A percentile compares a stretch with the other conserved stretches of the same genome.
Conservation (phyloP, 2,888 invertebrate species). For the Drosophila anomalipes region DNA sequence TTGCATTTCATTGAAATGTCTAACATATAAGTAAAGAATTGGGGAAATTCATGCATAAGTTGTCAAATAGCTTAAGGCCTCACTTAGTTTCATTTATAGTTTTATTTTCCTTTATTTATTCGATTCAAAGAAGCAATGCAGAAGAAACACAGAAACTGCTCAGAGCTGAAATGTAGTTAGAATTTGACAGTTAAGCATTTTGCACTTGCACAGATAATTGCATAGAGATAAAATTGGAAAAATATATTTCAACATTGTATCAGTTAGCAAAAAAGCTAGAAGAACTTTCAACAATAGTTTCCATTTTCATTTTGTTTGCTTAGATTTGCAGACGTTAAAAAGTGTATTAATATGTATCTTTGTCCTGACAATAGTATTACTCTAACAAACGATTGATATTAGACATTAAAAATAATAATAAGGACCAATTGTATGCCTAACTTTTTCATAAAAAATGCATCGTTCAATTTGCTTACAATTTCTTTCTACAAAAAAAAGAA, state of each 20-base stretch:
- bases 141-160: not conserved
- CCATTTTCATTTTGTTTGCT: not conserved
- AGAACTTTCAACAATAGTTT: not conserved
- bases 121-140: not conserved
- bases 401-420: not conserved
- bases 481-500: not conserved
- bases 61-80: not conserved
- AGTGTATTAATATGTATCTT: not conserved
- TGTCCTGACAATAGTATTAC: not conserved
- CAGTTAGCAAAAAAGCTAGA: not conserved
- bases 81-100: slow-evolving; percentile 1
- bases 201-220: not conserved
- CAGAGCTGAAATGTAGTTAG: not conserved
- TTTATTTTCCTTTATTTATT: not conserved
- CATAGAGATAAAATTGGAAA: not conserved
- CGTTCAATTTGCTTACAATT: slow-evolving; percentile 22
- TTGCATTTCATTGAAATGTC: not conserved
- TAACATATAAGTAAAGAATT: not conserved
- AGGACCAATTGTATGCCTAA: not conserved
- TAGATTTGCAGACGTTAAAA: not conserved
- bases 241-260: not conserved
- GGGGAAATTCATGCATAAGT: not conserved
- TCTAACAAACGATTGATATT: not conserved
- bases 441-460: not conserved
- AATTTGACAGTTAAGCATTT: not conserved